Conservation (phyloP, 2,888 invertebrate genomes). For the Ophion costatus region DNA sequence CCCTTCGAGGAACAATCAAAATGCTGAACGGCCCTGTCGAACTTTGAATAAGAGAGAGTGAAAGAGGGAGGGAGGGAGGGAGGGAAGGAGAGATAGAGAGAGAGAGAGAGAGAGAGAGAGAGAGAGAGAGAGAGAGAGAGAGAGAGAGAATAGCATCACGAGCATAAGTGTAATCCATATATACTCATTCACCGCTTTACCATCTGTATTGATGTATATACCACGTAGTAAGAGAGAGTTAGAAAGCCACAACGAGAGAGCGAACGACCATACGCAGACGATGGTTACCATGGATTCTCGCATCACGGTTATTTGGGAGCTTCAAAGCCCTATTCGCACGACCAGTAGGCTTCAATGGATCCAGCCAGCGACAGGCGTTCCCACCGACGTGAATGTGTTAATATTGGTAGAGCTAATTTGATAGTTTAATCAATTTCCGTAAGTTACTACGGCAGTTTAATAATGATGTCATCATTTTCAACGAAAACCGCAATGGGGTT, state of each 20-base stretch:
- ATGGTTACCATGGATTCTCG: slow-evolving; percentile 67
- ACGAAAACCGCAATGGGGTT: slow-evolving; percentile 81
- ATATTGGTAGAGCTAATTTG: slow-evolving; percentile 83
- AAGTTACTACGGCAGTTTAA: slow-evolving; percentile 82
- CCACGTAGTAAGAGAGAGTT: slow-evolving; percentile 23
- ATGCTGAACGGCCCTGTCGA: slow-evolving; percentile 66
- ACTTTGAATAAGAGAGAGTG: slow-evolving; percentile 47
- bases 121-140: slow-evolving; percentile 9
- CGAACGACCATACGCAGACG: slow-evolving; percentile 36
- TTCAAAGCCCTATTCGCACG: slow-evolving; percentile 15
- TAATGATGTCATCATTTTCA: slow-evolving; percentile 83
- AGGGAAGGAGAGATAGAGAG: background rate
- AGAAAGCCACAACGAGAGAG: slow-evolving; percentile 42
- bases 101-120: slow-evolving; percentile 5
- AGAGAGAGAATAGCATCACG: slow-evolving; percentile 3
- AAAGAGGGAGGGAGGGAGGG: background rate
- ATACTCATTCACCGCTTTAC: slow-evolving; percentile 9
- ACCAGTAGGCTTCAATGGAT: slow-evolving; percentile 33
- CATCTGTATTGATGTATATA: slow-evolving; percentile 22
- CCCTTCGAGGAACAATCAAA: slow-evolving; percentile 68
- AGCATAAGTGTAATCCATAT: slow-evolving; percentile 31
- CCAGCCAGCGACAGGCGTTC: slow-evolving; percentile 61
- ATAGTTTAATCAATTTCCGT: slow-evolving; percentile 84
- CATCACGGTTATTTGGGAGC: slow-evolving; percentile 46
- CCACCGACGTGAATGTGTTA: slow-evolving; percentile 76